Base-by-base conservation (phyloP, 2,797 vertebrate genomes). In the Zalophus californianus region DNA sequence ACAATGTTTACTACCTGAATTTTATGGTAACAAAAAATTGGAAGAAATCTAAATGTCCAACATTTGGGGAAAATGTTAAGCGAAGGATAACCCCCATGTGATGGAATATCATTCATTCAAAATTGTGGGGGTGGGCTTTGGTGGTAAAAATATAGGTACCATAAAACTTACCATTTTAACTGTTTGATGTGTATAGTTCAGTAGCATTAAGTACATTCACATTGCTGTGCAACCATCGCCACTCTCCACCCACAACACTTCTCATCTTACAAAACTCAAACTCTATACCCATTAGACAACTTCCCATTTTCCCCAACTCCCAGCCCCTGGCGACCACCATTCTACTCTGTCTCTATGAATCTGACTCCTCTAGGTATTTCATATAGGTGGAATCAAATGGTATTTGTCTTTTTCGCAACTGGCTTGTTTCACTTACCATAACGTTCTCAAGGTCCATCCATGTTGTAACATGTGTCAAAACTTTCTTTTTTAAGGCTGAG, bases 31-130 rank as follows among this genome's bases (percentile, higher is more conserved):
- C 27, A 50, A 66, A 86, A 94, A 86, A 38, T 68, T 54, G 38
- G 27, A 91, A 78, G 64, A 87, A 83, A 41, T 29, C 41, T 91
- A 73, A 89, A 72, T 93, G 62, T 66, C 32, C 50, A 66, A 44
- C 21, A 66, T 32, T 89, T 89, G 77, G 54, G 48, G n/a, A 96
- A 91, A 72, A 72, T 73, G 27, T 79, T 80, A 73, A 94, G 48
- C 29, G 50, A 70, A 79, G 13, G 18, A 58, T 89, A 58, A 23
- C 29, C 29, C 54, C 29, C 44, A 44, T 50, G 27, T 60, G 70
- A 62, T 35, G 20, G 32, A 85, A 9, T 92, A 78, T 56, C 21
- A 58, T 68, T 77, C 20, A 89, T 82, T 95, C 75, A 77, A 2
- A 86, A 80, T 58, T 90, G 41, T 29, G 38, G 27, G 62, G 25